These are phyloP conservation scores for Eclectus roratus DNA, from an alignment of 2,113 vertebrate species.

Conservation along the genomic window DNA sequence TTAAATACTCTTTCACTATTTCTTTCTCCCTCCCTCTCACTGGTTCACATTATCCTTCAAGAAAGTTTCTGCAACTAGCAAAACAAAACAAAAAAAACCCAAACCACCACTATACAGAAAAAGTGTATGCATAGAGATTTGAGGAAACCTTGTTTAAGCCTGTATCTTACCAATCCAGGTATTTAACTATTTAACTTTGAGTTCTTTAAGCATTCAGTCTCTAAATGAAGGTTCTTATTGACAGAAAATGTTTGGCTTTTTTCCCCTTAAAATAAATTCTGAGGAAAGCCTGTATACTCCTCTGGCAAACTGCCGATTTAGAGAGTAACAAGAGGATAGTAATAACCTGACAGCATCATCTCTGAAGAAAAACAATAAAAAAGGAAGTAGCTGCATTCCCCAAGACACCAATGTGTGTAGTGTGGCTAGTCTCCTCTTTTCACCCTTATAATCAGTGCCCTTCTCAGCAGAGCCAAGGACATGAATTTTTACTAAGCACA, in stretches of 20 bases:
- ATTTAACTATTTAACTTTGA: background rate
- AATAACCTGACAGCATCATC: background rate
- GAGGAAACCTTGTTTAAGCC: background rate
- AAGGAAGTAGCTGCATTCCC: background rate
- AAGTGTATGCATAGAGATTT: background rate
- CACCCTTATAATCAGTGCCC: background rate
- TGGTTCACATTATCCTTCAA: background rate
- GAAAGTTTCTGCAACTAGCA: background rate
- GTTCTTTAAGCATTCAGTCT: background rate
- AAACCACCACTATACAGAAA: background rate
- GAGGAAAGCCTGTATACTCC: background rate
- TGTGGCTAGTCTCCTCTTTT: background rate
- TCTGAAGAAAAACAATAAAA: background rate
- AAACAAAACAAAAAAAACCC: background rate
- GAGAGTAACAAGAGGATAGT: background rate
- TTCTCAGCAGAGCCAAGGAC: background rate
- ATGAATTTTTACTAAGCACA: background rate
- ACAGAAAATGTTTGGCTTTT: background rate
- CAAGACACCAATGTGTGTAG: background rate
- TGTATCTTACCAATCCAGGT: background rate
- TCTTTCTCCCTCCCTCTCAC: background rate
- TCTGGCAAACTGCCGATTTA: background rate
- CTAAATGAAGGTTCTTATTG: background rate
- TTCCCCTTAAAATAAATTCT: background rate
- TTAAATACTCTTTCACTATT: background rate